Percentiles rank a stretch among this genome's conserved stretches.
Evolutionary conservation across 2,113 vertebrate genomes (phyloP).

Genomic region (Alethe diademata): DNA sequence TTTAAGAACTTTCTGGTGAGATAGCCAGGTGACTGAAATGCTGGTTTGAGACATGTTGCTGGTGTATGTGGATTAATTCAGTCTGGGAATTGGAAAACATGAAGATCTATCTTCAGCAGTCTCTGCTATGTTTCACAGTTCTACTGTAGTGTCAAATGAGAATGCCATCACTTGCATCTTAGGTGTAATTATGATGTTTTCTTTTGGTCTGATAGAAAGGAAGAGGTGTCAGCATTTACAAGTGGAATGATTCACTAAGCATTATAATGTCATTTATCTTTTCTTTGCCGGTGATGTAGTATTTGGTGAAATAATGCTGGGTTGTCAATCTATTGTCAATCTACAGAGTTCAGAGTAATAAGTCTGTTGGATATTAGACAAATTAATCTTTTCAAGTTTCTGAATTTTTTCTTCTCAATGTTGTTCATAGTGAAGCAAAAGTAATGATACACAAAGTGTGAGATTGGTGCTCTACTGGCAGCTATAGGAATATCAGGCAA

Average conservation of each 20-base stretch:
- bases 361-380: background rate
- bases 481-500: background rate
- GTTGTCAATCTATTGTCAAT: background rate
- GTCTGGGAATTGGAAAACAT: background rate
- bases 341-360: background rate
- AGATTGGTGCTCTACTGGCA: background rate
- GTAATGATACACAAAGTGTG: accelerated
- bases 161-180: background rate
- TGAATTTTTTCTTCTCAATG: background rate
- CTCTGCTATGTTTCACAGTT: background rate
- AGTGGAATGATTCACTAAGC: slow-evolving; percentile 2
- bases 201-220: background rate
- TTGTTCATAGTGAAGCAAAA: background rate
- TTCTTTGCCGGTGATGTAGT: background rate
- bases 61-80: background rate
- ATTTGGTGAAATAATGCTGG: background rate
- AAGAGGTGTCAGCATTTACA: background rate
- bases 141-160: background rate
- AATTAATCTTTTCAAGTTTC: background rate
- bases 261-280: background rate
- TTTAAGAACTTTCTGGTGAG: background rate
- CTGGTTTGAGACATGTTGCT: background rate
- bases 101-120: background rate
- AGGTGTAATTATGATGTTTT: background rate
- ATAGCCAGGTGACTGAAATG: background rate